Conservation (phyloP, 2,888 invertebrate species). For the Eilema caniola region DNA sequence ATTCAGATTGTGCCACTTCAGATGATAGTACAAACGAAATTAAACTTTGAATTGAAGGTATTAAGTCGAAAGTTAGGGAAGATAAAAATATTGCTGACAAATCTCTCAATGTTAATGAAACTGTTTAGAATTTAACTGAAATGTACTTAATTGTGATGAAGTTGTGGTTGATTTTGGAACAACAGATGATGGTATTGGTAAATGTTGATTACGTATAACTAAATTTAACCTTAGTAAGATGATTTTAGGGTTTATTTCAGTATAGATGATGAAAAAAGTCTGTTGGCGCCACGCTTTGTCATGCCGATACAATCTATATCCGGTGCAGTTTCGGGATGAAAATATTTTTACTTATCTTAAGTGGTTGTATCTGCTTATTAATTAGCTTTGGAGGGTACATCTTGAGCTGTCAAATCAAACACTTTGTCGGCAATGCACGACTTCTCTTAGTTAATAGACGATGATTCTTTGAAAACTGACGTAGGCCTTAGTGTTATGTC, state of each 20-base stretch:
- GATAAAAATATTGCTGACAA: conserved; percentile 67
- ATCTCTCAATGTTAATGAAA: conserved; percentile 67
- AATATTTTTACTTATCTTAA: conserved; percentile 87
- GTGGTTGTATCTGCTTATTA: conserved; percentile 87
- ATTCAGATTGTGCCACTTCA: conserved; percentile 77
- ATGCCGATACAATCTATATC: conserved; percentile 85
- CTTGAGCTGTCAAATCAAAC: conserved; percentile 83
- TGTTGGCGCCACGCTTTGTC: conserved; percentile 85
- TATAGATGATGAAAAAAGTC: conserved; percentile 43
- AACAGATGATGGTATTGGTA: conserved; percentile 39
- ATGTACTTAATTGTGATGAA: conserved; percentile 47
- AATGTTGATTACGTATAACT: conserved; percentile 33
- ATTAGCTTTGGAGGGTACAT: conserved; percentile 81
- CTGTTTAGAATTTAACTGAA: conserved; percentile 43
- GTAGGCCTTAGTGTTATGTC: conserved; percentile 57
- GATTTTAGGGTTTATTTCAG: conserved; percentile 50
- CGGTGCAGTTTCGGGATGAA: conserved; percentile 86
- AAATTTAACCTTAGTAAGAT: conserved; percentile 34
- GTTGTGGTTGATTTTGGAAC: conserved; percentile 53
- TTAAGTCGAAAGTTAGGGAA: conserved; percentile 42
- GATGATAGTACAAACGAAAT: conserved; percentile 46
- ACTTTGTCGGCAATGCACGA: conserved; percentile 78
- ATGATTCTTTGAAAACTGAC: conserved; percentile 77
- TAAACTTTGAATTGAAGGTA: conserved; percentile 36
- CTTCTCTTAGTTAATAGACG: conserved; percentile 72